Base-by-base conservation (phyloP, 2,113 vertebrate genomes). In the Notothenia coriiceps region DNA sequence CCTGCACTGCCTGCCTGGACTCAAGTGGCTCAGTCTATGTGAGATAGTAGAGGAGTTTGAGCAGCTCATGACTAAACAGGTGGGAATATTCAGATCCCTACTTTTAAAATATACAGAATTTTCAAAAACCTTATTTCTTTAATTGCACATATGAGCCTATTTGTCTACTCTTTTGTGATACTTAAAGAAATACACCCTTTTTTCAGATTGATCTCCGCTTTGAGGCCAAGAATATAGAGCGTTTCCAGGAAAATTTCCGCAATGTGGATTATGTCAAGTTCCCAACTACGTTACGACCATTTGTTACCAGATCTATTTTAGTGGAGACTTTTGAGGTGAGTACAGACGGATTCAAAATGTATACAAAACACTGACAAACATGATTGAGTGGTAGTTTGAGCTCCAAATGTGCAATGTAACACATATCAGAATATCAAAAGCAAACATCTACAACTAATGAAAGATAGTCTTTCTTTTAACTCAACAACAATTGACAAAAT, bases 1-100 rank as follows among this genome's bases (percentile, higher is more conserved):
- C 35, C 88, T 99, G 78, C 93, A 95, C n/a, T 95, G 96, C 86
- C 85, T 99, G 63, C 98, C 98, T 0, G 97, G 97, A n/a, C 85
- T 98, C 74, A 96, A 96, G 90, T 99, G 98, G 98, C 96, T 99
- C 81, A 99, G 97, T 77, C 88, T 98, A 81, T 95, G 92, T 1
- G 97, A 98, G 89, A 88, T 99, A 0, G 96, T 99, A 54, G 95
- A 96, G 2, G 97, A 99, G 90, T 99, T 99, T 94, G 97, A 98
- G 93, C 97, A 97, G 89, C 96, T 99, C 61, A 99, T 99, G 98
- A 96, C 94, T 83, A 97, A 96, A 87, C 98, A 99, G 96, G 98
- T 98, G 68, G 11, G 33, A 61, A 61, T 57, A 18, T 35, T 49
- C 22, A 51, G 20, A 69, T 10, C 3, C 17, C 4, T 6, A 25